A percentile compares a stretch with the other conserved stretches of the same genome.
Conservation (phyloP, 2,797 vertebrate species). For the Tauraco hartlaubi region DNA sequence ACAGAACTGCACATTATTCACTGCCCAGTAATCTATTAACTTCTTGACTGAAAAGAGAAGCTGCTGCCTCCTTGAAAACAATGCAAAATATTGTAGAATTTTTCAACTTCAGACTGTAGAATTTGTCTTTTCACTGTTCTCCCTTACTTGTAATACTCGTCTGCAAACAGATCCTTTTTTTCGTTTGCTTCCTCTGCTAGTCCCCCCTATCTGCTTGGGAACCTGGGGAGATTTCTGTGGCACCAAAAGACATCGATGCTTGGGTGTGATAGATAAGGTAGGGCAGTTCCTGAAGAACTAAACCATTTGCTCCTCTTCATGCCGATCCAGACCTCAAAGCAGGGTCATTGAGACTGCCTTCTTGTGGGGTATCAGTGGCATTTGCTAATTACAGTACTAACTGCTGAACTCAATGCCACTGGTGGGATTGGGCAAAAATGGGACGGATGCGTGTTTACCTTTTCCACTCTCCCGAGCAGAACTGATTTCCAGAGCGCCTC, state of each 20-base stretch:
- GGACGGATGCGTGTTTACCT: background rate
- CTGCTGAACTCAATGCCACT: background rate
- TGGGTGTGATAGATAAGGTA: background rate
- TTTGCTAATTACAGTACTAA: background rate
- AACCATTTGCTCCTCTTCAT: background rate
- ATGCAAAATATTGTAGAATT: background rate
- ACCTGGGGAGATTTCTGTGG: background rate
- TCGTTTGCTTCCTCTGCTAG: background rate
- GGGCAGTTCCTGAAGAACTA: background rate
- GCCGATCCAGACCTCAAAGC: background rate
- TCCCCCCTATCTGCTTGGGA: background rate
- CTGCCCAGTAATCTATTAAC: conserved; percentile 42
- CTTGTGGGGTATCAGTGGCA: background rate
- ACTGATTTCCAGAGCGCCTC: background rate
- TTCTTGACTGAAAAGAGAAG: conserved; percentile 18
- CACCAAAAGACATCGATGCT: background rate
- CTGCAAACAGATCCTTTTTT: background rate
- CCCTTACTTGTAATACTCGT: background rate
- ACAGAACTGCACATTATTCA: conserved; percentile 20
- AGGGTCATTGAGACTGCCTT: background rate
- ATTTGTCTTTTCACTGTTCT: background rate
- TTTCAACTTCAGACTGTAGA: background rate
- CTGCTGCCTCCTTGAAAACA: conserved; percentile 21
- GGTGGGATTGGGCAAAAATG: background rate
- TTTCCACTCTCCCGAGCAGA: background rate